These are phyloP conservation scores for Lepeophtheirus nordmannii DNA, from an alignment of 2,888 invertebrate species.

Conservation along the genomic window DNA sequence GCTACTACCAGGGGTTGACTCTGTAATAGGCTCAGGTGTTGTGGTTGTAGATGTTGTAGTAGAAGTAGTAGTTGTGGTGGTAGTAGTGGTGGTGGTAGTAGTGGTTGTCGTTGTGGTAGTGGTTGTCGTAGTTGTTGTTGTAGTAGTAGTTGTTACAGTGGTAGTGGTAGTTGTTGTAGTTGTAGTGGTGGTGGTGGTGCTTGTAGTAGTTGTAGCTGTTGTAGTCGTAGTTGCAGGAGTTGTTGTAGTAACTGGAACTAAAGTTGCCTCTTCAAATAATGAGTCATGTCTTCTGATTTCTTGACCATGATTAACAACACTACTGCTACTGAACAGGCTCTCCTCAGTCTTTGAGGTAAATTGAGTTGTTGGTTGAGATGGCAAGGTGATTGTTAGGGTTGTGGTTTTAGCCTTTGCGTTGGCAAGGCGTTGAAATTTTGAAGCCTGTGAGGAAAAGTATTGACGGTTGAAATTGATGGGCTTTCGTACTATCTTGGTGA, in stretches of 20 bases:
- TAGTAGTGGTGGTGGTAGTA: not conserved
- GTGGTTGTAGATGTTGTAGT: not conserved
- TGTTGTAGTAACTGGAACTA: not conserved
- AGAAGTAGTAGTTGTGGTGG: not conserved
- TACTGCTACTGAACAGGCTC: not conserved
- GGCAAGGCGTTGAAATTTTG: not conserved
- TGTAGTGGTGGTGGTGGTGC: constrained; percentile 1
- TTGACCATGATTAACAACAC: not conserved
- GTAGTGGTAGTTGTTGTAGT: constrained; percentile 1
- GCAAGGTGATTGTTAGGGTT: not conserved
- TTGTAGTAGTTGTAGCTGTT: not conserved
- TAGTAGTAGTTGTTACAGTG: not conserved
- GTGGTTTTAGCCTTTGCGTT: not conserved
- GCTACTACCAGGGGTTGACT: not conserved
- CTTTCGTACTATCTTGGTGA: constrained; percentile 19
- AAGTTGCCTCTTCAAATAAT: not conserved
- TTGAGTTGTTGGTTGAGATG: not conserved
- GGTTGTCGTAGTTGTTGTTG: not conserved
- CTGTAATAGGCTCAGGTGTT: not conserved
- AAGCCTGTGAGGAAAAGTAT: not conserved
- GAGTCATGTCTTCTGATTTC: not conserved
- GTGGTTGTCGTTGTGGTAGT: not conserved
- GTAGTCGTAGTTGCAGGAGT: constrained; percentile 15
- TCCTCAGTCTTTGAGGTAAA: not conserved
- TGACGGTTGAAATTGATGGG: constrained; percentile 3